Conservation (phyloP, 2,797 vertebrate genomes). For the Podargus strigoides region DNA sequence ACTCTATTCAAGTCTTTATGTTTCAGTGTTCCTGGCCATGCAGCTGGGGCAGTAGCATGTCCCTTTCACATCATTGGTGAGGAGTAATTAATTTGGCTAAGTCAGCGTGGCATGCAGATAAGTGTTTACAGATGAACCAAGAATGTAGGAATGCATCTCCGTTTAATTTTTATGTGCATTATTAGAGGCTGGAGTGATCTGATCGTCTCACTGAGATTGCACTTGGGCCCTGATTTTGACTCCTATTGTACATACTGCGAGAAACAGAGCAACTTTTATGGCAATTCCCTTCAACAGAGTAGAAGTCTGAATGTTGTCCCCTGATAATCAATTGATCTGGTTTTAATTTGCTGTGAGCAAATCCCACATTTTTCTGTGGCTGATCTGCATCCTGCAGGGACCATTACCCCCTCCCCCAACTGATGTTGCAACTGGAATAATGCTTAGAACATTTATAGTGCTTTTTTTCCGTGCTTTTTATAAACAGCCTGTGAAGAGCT, state of each 20-base stretch:
- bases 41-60: rapidly evolving
- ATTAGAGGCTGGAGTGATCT: background rate
- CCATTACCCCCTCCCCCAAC: background rate
- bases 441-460: background rate
- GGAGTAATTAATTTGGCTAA: background rate
- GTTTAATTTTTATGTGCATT: background rate
- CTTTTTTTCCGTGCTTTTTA: background rate
- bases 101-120: rapidly evolving
- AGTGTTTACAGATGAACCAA: background rate
- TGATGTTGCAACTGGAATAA: conserved; percentile 40
- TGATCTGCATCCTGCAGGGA: conserved; percentile 6
- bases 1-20: background rate
- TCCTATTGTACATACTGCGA: background rate
- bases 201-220: background rate
- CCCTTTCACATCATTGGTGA: background rate
- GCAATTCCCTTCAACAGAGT: background rate
- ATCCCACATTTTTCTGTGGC: conserved; percentile 4
- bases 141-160: background rate
- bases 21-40: background rate
- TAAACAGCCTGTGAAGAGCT: background rate
- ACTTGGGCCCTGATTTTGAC: background rate
- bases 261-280: background rate
- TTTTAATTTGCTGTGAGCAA: conserved; percentile 35
- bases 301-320: background rate
- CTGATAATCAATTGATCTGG: conserved; percentile 7